Conservation (phyloP, 2,113 vertebrate species). For the Dipodomys ordii region DNA sequence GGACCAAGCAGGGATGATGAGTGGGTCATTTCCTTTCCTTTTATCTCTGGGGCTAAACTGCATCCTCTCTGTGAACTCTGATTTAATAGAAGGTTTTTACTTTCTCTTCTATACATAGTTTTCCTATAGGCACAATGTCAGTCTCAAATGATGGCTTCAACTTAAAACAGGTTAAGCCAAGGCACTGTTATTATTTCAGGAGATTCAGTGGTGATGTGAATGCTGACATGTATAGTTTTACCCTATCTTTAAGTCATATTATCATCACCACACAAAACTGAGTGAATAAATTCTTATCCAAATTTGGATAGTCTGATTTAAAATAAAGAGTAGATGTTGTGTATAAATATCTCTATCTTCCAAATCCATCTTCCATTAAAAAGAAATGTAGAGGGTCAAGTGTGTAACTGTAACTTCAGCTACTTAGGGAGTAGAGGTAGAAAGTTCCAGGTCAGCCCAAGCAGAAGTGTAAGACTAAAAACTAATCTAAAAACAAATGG, state of each 20-base stretch:
- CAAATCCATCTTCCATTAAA: background rate
- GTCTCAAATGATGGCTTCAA: background rate
- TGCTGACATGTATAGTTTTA: background rate
- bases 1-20: no score
- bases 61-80: background rate
- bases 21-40: background rate
- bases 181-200: background rate
- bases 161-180: background rate
- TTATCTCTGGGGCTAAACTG: background rate
- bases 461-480: no score
- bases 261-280: background rate
- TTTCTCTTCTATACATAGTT: background rate
- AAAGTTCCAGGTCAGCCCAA: no score
- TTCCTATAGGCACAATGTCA: background rate
- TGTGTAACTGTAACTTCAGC: no score
- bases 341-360: background rate
- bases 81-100: background rate
- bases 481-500: no score
- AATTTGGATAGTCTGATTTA: background rate
- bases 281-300: background rate
- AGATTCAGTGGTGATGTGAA: background rate
- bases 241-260: background rate
- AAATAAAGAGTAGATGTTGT: background rate
- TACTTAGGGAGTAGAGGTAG: background rate
- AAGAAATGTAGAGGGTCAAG: no score